Evolutionary conservation across 2,797 vertebrate genomes (phyloP), one percentile per base, ranked within the genome.

Genomic region (Threskiornis aethiopicus): DNA sequence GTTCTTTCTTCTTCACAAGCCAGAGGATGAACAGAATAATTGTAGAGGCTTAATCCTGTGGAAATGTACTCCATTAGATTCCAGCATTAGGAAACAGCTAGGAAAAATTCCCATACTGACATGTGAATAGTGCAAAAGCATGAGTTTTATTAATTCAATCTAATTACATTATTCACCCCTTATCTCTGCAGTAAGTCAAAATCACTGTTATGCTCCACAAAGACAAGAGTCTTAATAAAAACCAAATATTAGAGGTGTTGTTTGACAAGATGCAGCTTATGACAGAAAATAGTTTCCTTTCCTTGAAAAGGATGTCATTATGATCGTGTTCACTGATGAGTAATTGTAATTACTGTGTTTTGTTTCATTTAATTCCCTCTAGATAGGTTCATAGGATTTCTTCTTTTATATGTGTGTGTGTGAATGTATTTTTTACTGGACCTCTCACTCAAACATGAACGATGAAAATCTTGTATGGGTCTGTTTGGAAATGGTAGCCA

Each of bases 261-360:
- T 91, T 95, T 96, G 93, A 97, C 92, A 79, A 81, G 90, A 88
- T 46, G 39, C 92, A 97, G 87, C 55, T 91, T 94, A 86, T 88
- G 62, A 76, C 49, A 92, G 67, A 93, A 94, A 95, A 86, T 44
- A 24, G 47, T 87, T 89, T 86, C 76, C 72, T 84, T 89, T 69
- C 72, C 58, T 86, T 84, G 82, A 76, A 88, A 94, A 84, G 28
- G 14, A 82, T 81, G 87, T 73, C 39, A 49, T 72, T 92, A 67
- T 26, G 58, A 47, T 41, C 5, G 3, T 66, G 55, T 88, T 96
- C 79, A 69, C 69, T 51, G 66, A 83, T 91, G 87, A 96, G 91
- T 93, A 93, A 94, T 91, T 91, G 58, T 52, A 94, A 94, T 90
- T 77, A 90, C 70, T 94, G 76, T 81, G 28, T 84, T 95, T 94